A percentile compares a stretch with the other conserved stretches of the same genome.
Evolutionary conservation across 2,888 invertebrate species (phyloP).

Genomic region (Campoplex capitator): DNA sequence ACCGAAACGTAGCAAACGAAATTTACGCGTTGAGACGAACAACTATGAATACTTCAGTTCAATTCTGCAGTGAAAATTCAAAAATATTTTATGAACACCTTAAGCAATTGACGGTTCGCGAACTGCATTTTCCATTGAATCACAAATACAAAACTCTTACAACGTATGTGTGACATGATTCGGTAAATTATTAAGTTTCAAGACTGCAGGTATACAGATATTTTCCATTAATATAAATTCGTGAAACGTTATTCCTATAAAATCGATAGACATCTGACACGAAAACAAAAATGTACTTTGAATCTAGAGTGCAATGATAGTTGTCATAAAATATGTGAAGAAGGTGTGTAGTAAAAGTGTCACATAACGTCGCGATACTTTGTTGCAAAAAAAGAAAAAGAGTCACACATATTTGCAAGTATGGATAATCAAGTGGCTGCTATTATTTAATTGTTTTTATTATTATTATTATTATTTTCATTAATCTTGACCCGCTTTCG

Average conservation of each 20-base stretch:
- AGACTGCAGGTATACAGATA: background rate
- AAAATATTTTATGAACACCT: background rate
- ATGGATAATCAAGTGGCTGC: conserved; percentile 54
- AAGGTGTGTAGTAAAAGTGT: conserved; percentile 10
- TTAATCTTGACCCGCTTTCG: conserved; percentile 66
- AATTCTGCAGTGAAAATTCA: background rate
- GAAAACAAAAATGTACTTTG: background rate
- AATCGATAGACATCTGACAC: conserved; percentile 24
- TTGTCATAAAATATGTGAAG: conserved; percentile 17
- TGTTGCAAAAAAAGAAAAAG: conserved; percentile 59
- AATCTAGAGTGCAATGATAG: conserved; percentile 3
- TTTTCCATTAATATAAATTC: conserved; percentile 10
- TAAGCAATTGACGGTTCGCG: background rate
- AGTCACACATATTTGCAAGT: conserved; percentile 17
- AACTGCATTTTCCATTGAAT: background rate
- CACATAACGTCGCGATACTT: conserved; percentile 35
- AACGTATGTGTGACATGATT: conserved; percentile 26
- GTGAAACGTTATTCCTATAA: conserved; percentile 15
- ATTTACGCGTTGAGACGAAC: background rate
- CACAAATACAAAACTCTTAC: conserved; percentile 2
- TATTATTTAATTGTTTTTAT: conserved; percentile 3
- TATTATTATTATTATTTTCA: background rate
- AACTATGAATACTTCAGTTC: background rate
- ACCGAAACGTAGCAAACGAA: background rate
- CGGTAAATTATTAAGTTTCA: conserved; percentile 27